Conservation (phyloP, 1,140 invertebrate genomes). For the Cepaea nemoralis region DNA sequence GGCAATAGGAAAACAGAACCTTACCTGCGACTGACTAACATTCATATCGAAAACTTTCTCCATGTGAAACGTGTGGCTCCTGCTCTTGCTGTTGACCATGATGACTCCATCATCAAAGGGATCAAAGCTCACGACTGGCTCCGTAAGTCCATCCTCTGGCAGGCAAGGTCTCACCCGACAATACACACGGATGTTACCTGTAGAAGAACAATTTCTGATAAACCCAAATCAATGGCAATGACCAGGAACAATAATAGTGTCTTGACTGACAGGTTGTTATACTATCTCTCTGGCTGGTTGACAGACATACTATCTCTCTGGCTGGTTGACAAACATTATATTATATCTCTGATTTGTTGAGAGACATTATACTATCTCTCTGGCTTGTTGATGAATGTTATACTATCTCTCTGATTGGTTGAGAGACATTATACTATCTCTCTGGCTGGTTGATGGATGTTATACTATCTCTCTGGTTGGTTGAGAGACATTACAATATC, state of each 20-base stretch:
- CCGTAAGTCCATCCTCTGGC: constrained; percentile 67
- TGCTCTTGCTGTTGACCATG: constrained; percentile 60
- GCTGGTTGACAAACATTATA: too few species aligned
- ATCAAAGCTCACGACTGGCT: constrained; percentile 63
- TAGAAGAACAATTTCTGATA: constrained; percentile 13
- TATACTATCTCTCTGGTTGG: too few species aligned
- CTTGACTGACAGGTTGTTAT: not conserved
- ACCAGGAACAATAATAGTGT: not conserved
- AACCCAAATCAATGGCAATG: not conserved
- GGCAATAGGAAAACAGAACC: not conserved
- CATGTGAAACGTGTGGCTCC: constrained; percentile 64
- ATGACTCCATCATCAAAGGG: constrained; percentile 62
- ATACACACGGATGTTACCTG: constrained; percentile 88
- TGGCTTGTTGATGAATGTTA: too few species aligned
- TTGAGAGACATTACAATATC: too few species aligned
- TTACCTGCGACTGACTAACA: constrained; percentile 63
- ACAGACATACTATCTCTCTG: too few species aligned
- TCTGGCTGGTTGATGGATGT: too few species aligned
- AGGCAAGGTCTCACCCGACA: constrained; percentile 82
- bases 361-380: too few species aligned
- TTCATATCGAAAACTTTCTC: constrained; percentile 62
- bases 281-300: not conserved
- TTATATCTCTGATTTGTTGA: too few species aligned
- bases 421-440: too few species aligned
- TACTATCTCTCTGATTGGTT: too few species aligned